phyloP scores from a whole-genome alignment of 23 tunicate species.

The Trididemnum clinides region DNA sequence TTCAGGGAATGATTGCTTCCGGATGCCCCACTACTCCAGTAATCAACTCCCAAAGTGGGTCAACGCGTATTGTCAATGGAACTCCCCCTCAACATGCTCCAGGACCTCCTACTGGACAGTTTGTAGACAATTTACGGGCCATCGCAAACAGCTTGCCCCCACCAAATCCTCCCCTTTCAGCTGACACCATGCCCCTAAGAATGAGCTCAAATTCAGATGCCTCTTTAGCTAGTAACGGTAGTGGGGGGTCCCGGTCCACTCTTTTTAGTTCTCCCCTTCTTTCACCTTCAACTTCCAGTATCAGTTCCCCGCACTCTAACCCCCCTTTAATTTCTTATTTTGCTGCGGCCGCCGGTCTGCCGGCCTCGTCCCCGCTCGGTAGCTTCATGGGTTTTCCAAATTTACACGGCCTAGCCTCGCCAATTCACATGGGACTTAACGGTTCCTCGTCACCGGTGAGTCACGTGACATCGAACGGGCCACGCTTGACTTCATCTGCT shows the following conservation, averaged over 20 bases:
- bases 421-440: slow-evolving; percentile 37
- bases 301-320: slow-evolving; percentile 35
- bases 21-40: too few species aligned
- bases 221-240: neutral
- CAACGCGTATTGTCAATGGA: too few species aligned
- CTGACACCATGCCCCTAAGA: too few species aligned
- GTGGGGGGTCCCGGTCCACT: neutral
- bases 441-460: neutral
- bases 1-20: too few species aligned
- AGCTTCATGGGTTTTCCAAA: slow-evolving; percentile 52
- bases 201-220: neutral
- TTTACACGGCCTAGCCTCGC: slow-evolving; percentile 45
- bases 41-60: too few species aligned
- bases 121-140: neutral
- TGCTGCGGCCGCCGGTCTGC: slow-evolving; percentile 28
- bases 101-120: too few species aligned
- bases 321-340: slow-evolving; percentile 22
- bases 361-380: slow-evolving; percentile 45
- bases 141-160: neutral
- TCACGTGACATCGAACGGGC: neutral
- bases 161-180: neutral
- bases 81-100: too few species aligned
- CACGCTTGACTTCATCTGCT: slow-evolving; percentile 41
- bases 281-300: slow-evolving; percentile 29
- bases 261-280: slow-evolving; percentile 42